Conservation (phyloP, 2,888 invertebrate species). For the Aproaerema taeniolella region DNA sequence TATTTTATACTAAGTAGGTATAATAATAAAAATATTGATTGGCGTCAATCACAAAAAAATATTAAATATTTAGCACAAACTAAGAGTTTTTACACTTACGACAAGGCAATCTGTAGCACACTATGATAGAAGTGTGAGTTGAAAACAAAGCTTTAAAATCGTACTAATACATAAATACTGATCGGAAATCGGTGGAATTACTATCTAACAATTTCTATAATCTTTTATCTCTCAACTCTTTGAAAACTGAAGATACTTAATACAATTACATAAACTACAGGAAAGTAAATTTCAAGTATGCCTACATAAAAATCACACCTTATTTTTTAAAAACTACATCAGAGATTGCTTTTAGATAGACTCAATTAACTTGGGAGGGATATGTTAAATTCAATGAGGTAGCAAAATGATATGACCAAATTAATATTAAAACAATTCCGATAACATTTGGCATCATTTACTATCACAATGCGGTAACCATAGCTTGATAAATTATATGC, state of each 20-base stretch:
- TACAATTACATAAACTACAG: too few relatives aligned
- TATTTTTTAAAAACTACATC: too few relatives aligned
- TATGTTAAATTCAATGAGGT: slow-evolving; percentile 28
- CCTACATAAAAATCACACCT: too few relatives aligned
- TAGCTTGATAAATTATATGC: too few relatives aligned
- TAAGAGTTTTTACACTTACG: slow-evolving; percentile 22
- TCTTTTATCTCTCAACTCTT: too few relatives aligned
- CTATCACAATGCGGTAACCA: slow-evolving; percentile 11
- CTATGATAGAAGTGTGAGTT: not conserved
- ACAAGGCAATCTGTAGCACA: slow-evolving; percentile 20
- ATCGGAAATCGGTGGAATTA: slow-evolving; percentile 1
- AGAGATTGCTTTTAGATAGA: slow-evolving; percentile 13
- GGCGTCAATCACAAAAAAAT: slow-evolving; percentile 25
- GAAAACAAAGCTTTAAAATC: too few relatives aligned
- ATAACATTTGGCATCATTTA: slow-evolving; percentile 12
- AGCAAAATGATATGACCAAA: slow-evolving; percentile 26
- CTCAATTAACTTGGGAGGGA: slow-evolving; percentile 22
- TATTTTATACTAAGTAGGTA: slow-evolving; percentile 9
- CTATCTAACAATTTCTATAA: too few relatives aligned
- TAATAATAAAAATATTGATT: slow-evolving; percentile 19
- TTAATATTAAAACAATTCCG: slow-evolving; percentile 7
- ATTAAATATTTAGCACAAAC: slow-evolving; percentile 18
- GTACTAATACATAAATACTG: too few relatives aligned
- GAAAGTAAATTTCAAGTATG: too few relatives aligned
- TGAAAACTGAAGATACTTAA: too few relatives aligned